Conservation (phyloP, 2,113 vertebrate species). For the Scophthalmus maximus region DNA sequence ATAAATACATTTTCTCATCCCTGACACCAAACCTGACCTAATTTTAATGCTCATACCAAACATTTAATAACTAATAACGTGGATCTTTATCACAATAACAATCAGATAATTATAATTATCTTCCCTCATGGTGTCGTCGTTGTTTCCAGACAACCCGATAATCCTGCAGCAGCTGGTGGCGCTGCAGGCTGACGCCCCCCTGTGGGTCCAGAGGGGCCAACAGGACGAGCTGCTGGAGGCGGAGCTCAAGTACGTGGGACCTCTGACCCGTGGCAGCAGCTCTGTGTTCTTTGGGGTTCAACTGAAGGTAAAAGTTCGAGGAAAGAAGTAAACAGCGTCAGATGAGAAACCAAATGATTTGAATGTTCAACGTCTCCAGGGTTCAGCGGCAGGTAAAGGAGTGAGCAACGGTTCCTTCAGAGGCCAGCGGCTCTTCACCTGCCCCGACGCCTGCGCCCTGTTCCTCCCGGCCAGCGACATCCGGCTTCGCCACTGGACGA, state of each 20-base stretch:
- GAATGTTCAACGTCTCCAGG: no score
- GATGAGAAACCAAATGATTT: no score
- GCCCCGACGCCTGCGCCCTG: conserved; percentile 80
- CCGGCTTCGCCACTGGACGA: conserved; percentile 36
- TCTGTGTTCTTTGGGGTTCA: conserved; percentile 83
- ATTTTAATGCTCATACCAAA: no score
- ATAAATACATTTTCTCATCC: no score
- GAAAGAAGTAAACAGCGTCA: no score
- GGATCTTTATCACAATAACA: no score
- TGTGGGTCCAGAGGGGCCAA: conserved; percentile 76
- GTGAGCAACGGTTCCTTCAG: conserved; percentile 78
- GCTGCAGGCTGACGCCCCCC: conserved; percentile 63
- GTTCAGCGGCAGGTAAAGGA: conserved; percentile 72
- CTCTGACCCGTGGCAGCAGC: conserved; percentile 71
- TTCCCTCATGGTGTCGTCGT: neutral
- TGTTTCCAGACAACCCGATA: conserved; percentile 56
- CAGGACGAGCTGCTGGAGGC: conserved; percentile 78
- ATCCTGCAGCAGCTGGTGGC: conserved; percentile 68
- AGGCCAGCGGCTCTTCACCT: conserved; percentile 82
- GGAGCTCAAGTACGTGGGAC: conserved; percentile 80
- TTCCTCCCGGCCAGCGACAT: conserved; percentile 80
- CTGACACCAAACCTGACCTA: no score
- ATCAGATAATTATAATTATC: no score
- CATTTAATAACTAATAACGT: no score
- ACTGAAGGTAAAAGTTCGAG: conserved; percentile 82